phyloP scores from a whole-genome alignment of 92 coral and sea anemone genomes.

The Parazoanthus darwini region DNA sequence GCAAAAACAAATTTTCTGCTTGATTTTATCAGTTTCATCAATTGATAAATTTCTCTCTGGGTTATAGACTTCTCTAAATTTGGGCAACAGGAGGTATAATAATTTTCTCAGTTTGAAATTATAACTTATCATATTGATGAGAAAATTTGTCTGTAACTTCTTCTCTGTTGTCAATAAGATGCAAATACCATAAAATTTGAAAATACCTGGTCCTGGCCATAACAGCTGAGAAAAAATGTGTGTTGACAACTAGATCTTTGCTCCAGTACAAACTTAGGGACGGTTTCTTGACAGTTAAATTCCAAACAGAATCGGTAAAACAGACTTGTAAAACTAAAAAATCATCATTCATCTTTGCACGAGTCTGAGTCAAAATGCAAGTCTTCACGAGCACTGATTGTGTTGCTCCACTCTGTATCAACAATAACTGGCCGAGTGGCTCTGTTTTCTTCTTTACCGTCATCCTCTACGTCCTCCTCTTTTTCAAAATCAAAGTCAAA shows the following conservation, averaged over 20 bases:
- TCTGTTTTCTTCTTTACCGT: conserved; percentile 1
- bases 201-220: conserved; percentile 41
- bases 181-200: not conserved
- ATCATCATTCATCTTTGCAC: conserved; percentile 26
- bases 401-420: conserved; percentile 29
- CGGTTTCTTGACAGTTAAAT: conserved; percentile 37
- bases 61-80: conserved; percentile 33
- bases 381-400: conserved; percentile 21
- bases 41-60: conserved; percentile 25
- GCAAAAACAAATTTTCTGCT: not conserved
- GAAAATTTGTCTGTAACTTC: conserved; percentile 29
- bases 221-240: conserved; percentile 29
- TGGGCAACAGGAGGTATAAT: not conserved
- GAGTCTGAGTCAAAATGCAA: conserved; percentile 44
- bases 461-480: too few species aligned
- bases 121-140: conserved; percentile 21
- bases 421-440: conserved; percentile 25
- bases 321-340: conserved; percentile 42
- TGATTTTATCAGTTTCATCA: not conserved
- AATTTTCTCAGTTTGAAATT: conserved; percentile 31
- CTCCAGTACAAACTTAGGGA: conserved; percentile 42
- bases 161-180: not conserved
- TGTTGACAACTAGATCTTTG: conserved; percentile 18
- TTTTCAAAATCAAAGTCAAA: conserved; percentile 33
- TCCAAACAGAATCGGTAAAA: conserved; percentile 37